Evolutionary conservation across 2,888 invertebrate species (phyloP).

Genomic region (Drosophila aldrichi): DNA sequence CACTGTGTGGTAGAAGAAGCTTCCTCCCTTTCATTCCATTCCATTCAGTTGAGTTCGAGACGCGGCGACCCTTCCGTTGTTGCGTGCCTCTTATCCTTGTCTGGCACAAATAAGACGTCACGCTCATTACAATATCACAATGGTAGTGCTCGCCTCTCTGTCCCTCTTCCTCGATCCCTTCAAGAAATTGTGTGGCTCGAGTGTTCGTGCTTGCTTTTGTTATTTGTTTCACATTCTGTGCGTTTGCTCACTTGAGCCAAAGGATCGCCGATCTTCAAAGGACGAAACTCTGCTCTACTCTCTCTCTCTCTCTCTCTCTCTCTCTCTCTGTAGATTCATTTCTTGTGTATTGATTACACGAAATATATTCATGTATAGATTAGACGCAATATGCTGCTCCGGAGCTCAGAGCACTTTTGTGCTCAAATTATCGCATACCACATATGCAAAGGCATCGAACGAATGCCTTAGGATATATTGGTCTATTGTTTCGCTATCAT

Average conservation of each 20-base stretch:
- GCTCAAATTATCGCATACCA: conserved; percentile 70
- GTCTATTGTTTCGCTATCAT: conserved; percentile 75
- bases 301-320: no score
- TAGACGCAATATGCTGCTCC: conserved; percentile 63
- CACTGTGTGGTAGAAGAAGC: conserved; percentile 20
- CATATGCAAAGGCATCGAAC: conserved; percentile 57
- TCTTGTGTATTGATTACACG: conserved; percentile 67
- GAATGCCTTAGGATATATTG: conserved; percentile 65
- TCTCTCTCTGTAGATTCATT: not conserved
- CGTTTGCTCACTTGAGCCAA: conserved; percentile 69
- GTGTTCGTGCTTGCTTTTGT: conserved; percentile 57
- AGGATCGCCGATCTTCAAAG: conserved; percentile 62
- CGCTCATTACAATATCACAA: conserved; percentile 67
- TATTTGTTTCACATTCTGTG: conserved; percentile 74
- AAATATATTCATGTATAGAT: conserved; percentile 60
- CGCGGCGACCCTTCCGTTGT: conserved; percentile 29
- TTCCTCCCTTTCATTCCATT: not conserved
- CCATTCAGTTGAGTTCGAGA: not conserved
- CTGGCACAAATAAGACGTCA: conserved; percentile 68
- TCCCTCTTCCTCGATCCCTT: conserved; percentile 32
- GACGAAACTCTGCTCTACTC: conserved; percentile 17
- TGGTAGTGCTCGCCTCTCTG: conserved; percentile 14
- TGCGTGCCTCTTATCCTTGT: conserved; percentile 43
- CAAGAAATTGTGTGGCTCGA: conserved; percentile 33
- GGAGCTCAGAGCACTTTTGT: conserved; percentile 60